Evolutionary conservation across 2,113 vertebrate genomes (phyloP), one percentile per base, ranked within the genome.

Genomic region (Kryptolebias marmoratus): DNA sequence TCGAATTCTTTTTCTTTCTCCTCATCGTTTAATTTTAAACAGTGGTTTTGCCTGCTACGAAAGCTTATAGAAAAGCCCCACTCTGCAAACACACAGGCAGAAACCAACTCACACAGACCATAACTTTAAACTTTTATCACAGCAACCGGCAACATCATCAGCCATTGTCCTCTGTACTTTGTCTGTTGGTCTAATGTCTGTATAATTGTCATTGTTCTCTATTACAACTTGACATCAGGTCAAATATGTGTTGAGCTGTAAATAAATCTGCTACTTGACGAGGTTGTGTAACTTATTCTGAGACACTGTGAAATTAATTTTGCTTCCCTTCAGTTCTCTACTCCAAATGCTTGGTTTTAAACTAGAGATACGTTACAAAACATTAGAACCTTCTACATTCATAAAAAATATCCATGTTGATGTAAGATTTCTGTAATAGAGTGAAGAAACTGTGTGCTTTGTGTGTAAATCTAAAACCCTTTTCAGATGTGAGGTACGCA

Each of bases 31-130:
- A 69, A 82, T 74, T 80, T 74, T 80, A 60, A 68, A 44, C 64
- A 36, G 59, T 69, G 71, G 68, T 71, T 42, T 64, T 73, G 75
- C 80, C 81, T 71, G 62, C 73, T 83, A 80, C 44, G 75, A 82
- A 70, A 60, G 59, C 71, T 80, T 83, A 82, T 45, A 76, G 66
- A 57, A 69, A 39, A 57, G 27, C 9, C 49, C 58, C 32, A 63
- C 15, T 11, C 11, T 45, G 27, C 56, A 12, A 59, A 42, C 11
- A 6, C 12, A 56, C 54, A 5, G 10, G 8, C 16, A 59, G 11
- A 42, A 42, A 42, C 5, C 32, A 5, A 65, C 49, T 63, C 27
- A 63, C 9, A 47, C 15, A 70, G 2, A 7, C 42, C 36, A 31
- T 0, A 64, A 36, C 3, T 39, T 36, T 7, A 52, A 42, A 52